These are phyloP conservation scores for Harpalus rubripes DNA, from an alignment of 2,888 invertebrate species.

Conservation along the genomic window DNA sequence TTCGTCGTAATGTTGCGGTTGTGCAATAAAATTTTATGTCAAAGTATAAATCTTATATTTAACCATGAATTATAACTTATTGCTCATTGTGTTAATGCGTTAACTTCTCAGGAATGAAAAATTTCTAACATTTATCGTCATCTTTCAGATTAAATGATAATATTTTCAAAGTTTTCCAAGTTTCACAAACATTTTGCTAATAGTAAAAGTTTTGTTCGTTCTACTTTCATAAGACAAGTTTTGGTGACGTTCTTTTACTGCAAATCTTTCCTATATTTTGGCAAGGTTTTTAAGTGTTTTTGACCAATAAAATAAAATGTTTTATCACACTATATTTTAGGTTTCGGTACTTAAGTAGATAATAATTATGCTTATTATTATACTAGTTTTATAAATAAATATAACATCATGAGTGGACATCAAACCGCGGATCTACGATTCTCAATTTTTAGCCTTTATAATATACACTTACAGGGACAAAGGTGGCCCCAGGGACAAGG, in stretches of 20 bases:
- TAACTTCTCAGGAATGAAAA: constrained; percentile 5
- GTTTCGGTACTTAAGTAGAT: no score
- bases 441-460: no score
- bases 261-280: constrained; percentile 7
- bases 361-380: no score
- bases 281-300: background rate
- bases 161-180: constrained; percentile 53
- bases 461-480: no score
- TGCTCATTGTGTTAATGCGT: background rate
- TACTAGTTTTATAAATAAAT: no score
- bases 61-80: constrained; percentile 9
- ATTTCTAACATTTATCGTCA: constrained; percentile 39
- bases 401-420: no score
- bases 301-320: constrained; percentile 8
- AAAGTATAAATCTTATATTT: constrained; percentile 32
- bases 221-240: constrained; percentile 60
- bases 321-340: background rate
- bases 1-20: background rate
- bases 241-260: constrained; percentile 33
- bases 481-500: no score
- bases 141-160: constrained; percentile 44
- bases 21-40: constrained; percentile 27
- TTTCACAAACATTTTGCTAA: constrained; percentile 57
- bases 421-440: no score
- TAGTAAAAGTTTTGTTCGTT: constrained; percentile 59